A percentile compares a stretch with the other conserved stretches of the same genome.
phyloP scores from a whole-genome alignment of 2,113 vertebrate genomes.

The Athene noctua region DNA sequence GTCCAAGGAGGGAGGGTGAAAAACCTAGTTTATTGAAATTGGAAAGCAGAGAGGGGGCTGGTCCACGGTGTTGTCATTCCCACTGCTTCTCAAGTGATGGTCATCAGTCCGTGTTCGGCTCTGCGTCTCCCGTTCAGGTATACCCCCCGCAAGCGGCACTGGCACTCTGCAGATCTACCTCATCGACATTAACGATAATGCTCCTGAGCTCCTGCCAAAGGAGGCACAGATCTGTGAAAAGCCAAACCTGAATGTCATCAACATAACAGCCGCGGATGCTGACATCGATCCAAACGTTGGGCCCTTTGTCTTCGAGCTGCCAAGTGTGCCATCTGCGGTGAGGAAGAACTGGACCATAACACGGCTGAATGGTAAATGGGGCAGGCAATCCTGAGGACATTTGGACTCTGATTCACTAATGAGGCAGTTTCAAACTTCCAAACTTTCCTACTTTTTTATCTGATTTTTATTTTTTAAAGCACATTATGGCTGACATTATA shows the following conservation, averaged over 20 bases:
- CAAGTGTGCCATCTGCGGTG: conserved; percentile 80
- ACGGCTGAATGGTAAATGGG: conserved; percentile 87
- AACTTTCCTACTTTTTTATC: conserved; percentile 13
- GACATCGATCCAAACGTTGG: conserved; percentile 92
- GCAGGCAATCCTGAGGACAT: background rate
- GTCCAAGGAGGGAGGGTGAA: background rate
- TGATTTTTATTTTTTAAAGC: conserved; percentile 42
- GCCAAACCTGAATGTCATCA: conserved; percentile 84
- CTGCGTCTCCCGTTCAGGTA: conserved; percentile 73
- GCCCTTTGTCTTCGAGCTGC: conserved; percentile 95
- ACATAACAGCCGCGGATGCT: conserved; percentile 91
- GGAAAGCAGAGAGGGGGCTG: background rate
- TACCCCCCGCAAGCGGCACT: conserved; percentile 88
- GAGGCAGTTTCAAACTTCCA: background rate
- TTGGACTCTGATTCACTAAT: background rate
- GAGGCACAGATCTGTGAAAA: conserved; percentile 95
- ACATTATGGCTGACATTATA: conserved; percentile 24
- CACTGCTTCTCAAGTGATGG: rapidly evolving
- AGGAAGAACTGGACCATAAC: conserved; percentile 96
- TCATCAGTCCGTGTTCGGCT: background rate
- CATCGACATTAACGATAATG: conserved; percentile 96
- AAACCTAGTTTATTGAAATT: background rate
- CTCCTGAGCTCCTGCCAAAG: conserved; percentile 87
- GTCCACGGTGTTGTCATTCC: rapidly evolving
- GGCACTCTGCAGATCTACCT: conserved; percentile 95